Percentiles rank a stretch among this genome's conserved stretches.
Conservation (phyloP, 2,888 invertebrate genomes). For the Schizaphis graminum region DNA sequence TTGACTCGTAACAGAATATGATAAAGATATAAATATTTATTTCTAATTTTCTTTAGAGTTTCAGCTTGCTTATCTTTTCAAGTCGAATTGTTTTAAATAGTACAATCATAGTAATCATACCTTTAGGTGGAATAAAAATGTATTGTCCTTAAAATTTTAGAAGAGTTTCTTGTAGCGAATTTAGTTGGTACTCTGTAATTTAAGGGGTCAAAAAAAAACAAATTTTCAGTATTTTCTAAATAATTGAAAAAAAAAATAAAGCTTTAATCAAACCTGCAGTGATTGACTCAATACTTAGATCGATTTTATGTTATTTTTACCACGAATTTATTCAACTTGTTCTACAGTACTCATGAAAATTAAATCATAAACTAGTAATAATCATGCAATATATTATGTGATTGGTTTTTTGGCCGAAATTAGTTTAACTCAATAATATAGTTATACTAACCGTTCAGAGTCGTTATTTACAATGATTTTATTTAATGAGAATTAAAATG, state of each 20-base stretch:
- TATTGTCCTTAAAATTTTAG: background rate
- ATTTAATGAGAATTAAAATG: background rate
- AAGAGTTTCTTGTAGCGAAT: background rate
- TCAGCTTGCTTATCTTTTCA: background rate
- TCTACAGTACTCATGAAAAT: background rate
- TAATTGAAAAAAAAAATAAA: too few species aligned
- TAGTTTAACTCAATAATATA: background rate
- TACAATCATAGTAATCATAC: rapidly evolving
- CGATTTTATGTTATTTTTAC: background rate
- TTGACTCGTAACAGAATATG: background rate
- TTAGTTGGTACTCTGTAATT: background rate
- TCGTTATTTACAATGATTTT: background rate
- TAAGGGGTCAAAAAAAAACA: background rate
- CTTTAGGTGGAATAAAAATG: background rate
- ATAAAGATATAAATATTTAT: background rate
- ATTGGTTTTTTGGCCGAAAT: background rate
- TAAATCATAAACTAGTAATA: background rate
- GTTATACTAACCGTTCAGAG: background rate
- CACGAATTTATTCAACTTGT: background rate
- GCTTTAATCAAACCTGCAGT: background rate
- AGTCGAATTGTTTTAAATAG: background rate
- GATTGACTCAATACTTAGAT: background rate
- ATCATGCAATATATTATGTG: background rate
- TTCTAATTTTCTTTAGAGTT: background rate
- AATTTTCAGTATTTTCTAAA: background rate